These are phyloP conservation scores for Eupithecia tripunctaria DNA, from an alignment of 2,888 invertebrate species.

Conservation along the genomic window DNA sequence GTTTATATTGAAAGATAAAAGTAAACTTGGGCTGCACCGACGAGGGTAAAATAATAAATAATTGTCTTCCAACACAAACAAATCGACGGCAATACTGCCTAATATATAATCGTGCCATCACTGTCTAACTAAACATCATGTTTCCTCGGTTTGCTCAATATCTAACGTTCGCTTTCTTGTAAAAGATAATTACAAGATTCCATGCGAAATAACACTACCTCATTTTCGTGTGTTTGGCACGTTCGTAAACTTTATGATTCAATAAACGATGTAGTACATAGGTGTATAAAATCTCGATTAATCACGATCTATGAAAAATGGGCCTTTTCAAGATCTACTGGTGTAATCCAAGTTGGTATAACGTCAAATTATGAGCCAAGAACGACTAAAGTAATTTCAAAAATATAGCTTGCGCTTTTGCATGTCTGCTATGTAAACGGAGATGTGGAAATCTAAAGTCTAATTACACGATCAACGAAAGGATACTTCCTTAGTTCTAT, in stretches of 20 bases:
- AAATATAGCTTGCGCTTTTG: constrained; percentile 14
- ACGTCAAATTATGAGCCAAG: constrained; percentile 15
- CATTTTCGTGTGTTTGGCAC: constrained; percentile 42
- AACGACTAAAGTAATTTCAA: constrained; percentile 5
- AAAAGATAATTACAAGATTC: constrained; percentile 37
- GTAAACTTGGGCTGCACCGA: background rate
- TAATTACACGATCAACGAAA: constrained; percentile 53
- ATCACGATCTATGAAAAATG: background rate
- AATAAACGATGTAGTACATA: constrained; percentile 4
- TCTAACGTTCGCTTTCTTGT: constrained; percentile 37
- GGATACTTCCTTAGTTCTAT: constrained; percentile 59
- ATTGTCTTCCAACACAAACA: constrained; percentile 54
- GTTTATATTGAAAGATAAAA: background rate
- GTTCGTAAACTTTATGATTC: constrained; percentile 18
- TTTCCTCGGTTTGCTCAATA: constrained; percentile 45
- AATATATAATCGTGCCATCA: constrained; percentile 40
- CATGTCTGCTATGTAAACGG: constrained; percentile 21
- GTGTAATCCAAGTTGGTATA: constrained; percentile 1
- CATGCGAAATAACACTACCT: constrained; percentile 46
- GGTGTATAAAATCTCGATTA: background rate
- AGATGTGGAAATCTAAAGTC: constrained; percentile 38
- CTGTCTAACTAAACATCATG: constrained; percentile 35
- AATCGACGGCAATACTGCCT: constrained; percentile 17
- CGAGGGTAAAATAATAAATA: constrained; percentile 32
- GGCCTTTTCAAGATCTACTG: constrained; percentile 6